Percentiles rank a stretch among this genome's conserved stretches.
phyloP scores from a whole-genome alignment of 2,888 invertebrate species.

The Agapostemon virescens region DNA sequence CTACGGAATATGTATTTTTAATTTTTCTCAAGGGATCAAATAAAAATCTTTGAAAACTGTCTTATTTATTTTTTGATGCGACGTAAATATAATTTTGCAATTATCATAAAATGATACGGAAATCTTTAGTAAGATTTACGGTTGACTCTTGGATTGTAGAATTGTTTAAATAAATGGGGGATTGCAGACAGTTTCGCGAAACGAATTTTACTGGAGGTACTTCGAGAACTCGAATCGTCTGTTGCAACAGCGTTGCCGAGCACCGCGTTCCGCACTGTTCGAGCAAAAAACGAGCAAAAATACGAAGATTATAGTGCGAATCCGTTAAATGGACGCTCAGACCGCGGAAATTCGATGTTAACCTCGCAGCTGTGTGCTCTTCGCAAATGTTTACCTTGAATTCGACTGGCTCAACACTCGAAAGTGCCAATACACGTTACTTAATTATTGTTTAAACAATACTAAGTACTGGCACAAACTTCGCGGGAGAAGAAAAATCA shows the following conservation, averaged over 20 bases:
- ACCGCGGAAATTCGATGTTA: conserved; percentile 9
- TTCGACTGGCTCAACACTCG: background rate
- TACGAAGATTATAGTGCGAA: conserved; percentile 40
- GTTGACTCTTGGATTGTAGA: background rate
- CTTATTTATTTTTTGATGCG: too few species aligned
- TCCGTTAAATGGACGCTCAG: conserved; percentile 58
- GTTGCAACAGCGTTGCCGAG: background rate
- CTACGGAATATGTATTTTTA: too few species aligned
- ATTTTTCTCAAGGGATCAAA: too few species aligned
- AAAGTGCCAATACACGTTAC: background rate
- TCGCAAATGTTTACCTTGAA: background rate
- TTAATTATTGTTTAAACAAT: conserved; percentile 4
- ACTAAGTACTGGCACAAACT: background rate
- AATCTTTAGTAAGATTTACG: too few species aligned
- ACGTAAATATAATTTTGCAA: too few species aligned
- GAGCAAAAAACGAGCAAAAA: conserved; percentile 37
- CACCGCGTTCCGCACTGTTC: background rate
- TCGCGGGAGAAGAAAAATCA: too few species aligned
- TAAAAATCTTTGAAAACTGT: too few species aligned
- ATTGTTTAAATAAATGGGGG: background rate
- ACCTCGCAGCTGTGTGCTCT: conserved; percentile 16
- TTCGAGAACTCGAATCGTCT: background rate
- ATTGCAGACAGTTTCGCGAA: background rate
- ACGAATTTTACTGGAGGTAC: background rate
- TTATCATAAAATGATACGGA: too few species aligned